Conservation (phyloP, 2,797 vertebrate genomes). For the Acanthornis magna region DNA sequence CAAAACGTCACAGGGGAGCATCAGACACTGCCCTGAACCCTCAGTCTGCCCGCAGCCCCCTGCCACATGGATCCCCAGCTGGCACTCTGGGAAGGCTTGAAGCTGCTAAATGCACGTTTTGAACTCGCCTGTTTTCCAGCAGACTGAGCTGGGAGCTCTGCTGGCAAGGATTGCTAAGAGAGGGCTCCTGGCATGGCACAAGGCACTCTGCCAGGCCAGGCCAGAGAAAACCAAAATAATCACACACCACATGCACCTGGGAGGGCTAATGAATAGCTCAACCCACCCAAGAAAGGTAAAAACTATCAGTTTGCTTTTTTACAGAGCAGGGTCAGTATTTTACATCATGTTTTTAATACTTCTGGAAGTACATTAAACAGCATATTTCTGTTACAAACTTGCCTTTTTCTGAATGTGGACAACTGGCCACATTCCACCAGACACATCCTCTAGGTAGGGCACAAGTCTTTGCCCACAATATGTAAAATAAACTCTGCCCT, state of each 20-base stretch:
- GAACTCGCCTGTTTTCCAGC: neutral
- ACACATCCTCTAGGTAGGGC: constrained; percentile 92
- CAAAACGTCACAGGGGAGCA: neutral
- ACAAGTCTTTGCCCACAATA: constrained; percentile 93
- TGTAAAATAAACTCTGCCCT: constrained; percentile 96
- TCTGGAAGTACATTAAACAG: neutral
- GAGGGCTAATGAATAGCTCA: neutral
- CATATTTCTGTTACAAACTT: neutral
- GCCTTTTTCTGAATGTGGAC: constrained; percentile 99
- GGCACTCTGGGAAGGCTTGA: neutral
- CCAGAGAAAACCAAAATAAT: neutral
- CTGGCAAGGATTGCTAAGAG: neutral
- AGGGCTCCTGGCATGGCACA: neutral
- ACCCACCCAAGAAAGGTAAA: neutral
- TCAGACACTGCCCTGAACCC: neutral
- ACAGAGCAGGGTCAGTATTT: neutral
- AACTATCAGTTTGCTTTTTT: neutral
- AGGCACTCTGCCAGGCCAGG: neutral
- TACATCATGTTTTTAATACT: neutral
- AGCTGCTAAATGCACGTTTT: neutral
- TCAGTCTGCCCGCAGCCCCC: neutral
- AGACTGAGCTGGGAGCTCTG: neutral
- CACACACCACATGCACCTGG: neutral
- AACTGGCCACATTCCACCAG: constrained; percentile 98
- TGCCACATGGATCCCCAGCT: neutral